Percentiles rank a stretch among this genome's conserved stretches.
These are phyloP conservation scores for Regulus satrapa DNA, from an alignment of 2,113 vertebrate species.

Conservation along the genomic window DNA sequence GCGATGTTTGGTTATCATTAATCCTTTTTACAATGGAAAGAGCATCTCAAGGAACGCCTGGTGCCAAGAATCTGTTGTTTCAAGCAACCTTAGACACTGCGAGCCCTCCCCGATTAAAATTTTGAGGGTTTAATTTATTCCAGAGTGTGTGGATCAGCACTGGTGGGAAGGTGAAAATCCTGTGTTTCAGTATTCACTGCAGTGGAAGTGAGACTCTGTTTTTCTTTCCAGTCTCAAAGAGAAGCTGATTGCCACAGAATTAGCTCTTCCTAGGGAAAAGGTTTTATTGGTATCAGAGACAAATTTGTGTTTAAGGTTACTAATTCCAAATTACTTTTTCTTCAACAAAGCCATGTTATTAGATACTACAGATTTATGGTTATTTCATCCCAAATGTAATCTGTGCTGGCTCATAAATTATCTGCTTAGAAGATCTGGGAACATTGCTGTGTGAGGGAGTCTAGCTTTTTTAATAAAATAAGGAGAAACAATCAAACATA, in stretches of 20 bases:
- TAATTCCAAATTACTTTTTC: background rate
- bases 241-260: background rate
- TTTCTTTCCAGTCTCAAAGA: constrained; percentile 15
- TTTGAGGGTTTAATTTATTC: constrained; percentile 53
- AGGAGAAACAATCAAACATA: background rate
- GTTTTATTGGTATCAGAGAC: background rate
- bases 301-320: background rate
- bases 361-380: background rate
- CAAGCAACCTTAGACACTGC: background rate
- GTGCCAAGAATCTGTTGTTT: constrained; percentile 63
- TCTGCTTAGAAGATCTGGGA: background rate
- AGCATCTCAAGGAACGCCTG: background rate
- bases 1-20: constrained; percentile 38
- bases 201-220: background rate
- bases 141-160: constrained; percentile 6
- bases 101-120: background rate
- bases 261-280: background rate
- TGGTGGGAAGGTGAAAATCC: constrained; percentile 22
- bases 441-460: background rate
- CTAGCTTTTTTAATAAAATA: background rate
- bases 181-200: background rate
- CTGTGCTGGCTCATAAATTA: background rate
- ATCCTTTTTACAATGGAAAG: constrained; percentile 37
- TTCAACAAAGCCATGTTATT: background rate
- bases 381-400: background rate